Base-by-base conservation (phyloP, 2,888 invertebrate genomes). In the Autographa pulchrina region DNA sequence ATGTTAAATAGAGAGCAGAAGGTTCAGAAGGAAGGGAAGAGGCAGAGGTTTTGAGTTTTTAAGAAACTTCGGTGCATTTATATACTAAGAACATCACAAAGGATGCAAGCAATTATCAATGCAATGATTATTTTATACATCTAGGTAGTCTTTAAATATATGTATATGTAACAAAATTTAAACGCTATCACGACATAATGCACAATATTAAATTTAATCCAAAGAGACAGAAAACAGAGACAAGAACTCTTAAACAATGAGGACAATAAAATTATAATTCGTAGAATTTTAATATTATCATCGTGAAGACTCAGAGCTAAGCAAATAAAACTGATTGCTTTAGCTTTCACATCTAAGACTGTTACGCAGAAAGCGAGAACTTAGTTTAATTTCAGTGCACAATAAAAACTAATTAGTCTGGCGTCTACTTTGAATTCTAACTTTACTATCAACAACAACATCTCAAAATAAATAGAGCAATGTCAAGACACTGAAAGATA, bases 401-500 rank as follows among this genome's bases (percentile, higher is more conserved):
- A 65, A 43, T 65, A 61, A 68, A 67, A 68, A 62, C 59, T 67
- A 70, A 67, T 70, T 74, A 60, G 25, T 13, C 20, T 25, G 25
- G 59, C 38, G 16, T 58, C 9, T 11, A 14, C 62, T 70, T 48
- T 62, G 65, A 73, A 9, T 60, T 52, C 48, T 11, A 68, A 63
- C n/a, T 75, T 64, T n/a, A 71, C 2, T 48, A 48, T 25, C 59
- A 25, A 56, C 59, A 43, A 13, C 18, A 54, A 7, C n/a, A n/a
- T 64, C 16, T 11, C 35, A 4, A 25, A n/a, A 61, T 63, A 25
- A 4, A 62, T 31, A 43, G 52, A 18, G 35, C 3, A n/a, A 43
- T 32, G 11, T 4, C 54, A 60, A 38, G 11, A 32, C 43, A 14
- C 4, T 48, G 16, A 67, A 43, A 43, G 0, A n/a, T 72, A 1